Evolutionary conservation across 2,797 vertebrate species (phyloP).

Genomic region (Cirrhinus molitorella): DNA sequence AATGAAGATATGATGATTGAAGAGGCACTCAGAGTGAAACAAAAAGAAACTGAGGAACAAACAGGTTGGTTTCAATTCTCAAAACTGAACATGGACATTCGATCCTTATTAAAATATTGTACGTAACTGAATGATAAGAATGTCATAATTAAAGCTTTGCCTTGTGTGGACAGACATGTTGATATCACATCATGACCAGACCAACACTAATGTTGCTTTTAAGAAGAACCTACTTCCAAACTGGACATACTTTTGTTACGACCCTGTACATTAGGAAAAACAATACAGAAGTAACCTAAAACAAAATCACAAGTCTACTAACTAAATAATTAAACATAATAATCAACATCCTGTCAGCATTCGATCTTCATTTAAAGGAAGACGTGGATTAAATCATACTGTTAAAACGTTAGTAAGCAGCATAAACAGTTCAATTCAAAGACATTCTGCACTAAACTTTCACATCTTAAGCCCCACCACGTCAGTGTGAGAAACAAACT

Average conservation of each 20-base stretch:
- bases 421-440: too few species aligned
- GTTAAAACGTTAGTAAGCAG: too few species aligned
- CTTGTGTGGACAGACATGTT: neutral
- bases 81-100: neutral
- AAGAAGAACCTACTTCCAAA: neutral
- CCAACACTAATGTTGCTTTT: neutral
- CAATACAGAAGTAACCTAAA: neutral
- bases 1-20: too few species aligned
- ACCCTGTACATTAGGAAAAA: neutral
- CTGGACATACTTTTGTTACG: neutral
- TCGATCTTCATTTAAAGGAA: too few species aligned
- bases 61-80: too few species aligned
- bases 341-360: too few species aligned
- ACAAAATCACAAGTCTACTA: neutral
- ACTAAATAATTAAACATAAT: too few species aligned
- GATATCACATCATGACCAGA: neutral
- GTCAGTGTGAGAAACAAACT: neutral
- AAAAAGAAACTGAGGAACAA: too few species aligned
- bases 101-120: neutral
- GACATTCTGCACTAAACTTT: neutral
- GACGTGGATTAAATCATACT: too few species aligned
- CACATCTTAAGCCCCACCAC: neutral
- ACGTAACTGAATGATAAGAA: neutral
- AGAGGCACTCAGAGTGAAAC: too few species aligned
- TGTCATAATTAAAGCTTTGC: neutral